These are phyloP conservation scores for Ctenopoma multispine DNA, from an alignment of 2,797 vertebrate genomes.

Conservation along the genomic window DNA sequence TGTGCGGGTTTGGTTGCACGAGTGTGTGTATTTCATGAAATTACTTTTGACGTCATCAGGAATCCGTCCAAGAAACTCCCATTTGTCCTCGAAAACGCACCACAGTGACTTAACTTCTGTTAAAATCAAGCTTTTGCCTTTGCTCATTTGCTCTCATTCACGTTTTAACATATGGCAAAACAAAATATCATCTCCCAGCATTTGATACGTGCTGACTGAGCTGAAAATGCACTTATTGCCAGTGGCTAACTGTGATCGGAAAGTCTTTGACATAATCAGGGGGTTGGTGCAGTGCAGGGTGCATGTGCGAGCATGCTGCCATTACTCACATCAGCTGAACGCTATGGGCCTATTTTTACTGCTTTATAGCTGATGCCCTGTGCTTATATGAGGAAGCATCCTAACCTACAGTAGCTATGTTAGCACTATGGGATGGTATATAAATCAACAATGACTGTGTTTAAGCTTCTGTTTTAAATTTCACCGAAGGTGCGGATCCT, in stretches of 20 bases:
- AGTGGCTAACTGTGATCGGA: slow-evolving; percentile 69
- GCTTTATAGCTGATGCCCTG: slow-evolving; percentile 63
- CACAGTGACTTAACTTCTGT: slow-evolving; percentile 47
- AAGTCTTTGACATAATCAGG: slow-evolving; percentile 59
- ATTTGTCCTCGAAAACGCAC: slow-evolving; percentile 28
- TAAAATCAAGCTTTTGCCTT: slow-evolving; percentile 20
- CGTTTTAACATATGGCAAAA: slow-evolving; percentile 36
- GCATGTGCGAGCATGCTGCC: slow-evolving; percentile 72
- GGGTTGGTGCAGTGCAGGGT: slow-evolving; percentile 46
- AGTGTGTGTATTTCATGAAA: slow-evolving; percentile 38
- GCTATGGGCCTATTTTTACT: slow-evolving; percentile 68
- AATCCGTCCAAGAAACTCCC: slow-evolving; percentile 56
- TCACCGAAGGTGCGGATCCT: slow-evolving; percentile 50
- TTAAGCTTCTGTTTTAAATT: slow-evolving; percentile 51
- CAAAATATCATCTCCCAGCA: slow-evolving; percentile 51
- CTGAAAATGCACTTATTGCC: slow-evolving; percentile 73
- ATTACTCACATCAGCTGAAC: slow-evolving; percentile 59
- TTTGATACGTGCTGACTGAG: slow-evolving; percentile 56
- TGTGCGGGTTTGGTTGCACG: slow-evolving; percentile 46
- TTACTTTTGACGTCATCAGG: slow-evolving; percentile 46
- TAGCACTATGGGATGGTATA: slow-evolving; percentile 25
- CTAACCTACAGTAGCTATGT: slow-evolving; percentile 51
- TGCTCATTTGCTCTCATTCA: slow-evolving; percentile 45
- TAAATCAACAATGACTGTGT: slow-evolving; percentile 45
- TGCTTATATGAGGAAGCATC: slow-evolving; percentile 64